A percentile compares a stretch with the other conserved stretches of the same genome.
Conservation (phyloP, 2,797 vertebrate species). For the Karalla daura region DNA sequence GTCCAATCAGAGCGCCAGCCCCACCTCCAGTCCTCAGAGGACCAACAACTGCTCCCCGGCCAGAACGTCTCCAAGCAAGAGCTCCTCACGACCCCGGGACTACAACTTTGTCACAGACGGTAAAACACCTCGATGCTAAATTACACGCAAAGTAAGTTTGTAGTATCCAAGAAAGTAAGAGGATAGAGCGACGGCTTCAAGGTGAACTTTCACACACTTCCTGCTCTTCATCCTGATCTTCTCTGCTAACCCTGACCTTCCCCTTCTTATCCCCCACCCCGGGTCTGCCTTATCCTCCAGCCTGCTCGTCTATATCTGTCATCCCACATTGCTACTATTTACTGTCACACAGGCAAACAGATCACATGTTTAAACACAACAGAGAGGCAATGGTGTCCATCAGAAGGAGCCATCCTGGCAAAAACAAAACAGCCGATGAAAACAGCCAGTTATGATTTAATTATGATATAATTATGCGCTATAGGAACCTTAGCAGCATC, state of each 20-base stretch:
- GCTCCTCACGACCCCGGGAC: conserved; percentile 65
- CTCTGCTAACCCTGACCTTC: conserved; percentile 49
- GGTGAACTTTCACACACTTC: conserved; percentile 67
- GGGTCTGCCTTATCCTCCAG: conserved; percentile 37
- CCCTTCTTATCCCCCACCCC: conserved; percentile 45
- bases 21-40: conserved; percentile 32
- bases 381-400: neutral
- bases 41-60: conserved; percentile 71
- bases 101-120: conserved; percentile 87
- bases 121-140: conserved; percentile 68
- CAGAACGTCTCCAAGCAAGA: conserved; percentile 71
- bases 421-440: neutral
- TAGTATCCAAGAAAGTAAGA: neutral
- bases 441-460: neutral
- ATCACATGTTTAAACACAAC: neutral
- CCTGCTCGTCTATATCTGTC: conserved; percentile 25
- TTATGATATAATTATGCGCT: too few species aligned
- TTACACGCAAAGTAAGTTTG: neutral
- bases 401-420: neutral
- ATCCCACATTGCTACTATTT: neutral
- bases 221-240: conserved; percentile 54
- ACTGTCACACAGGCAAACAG: neutral
- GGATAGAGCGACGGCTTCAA: conserved; percentile 21
- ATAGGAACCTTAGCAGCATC: neutral
- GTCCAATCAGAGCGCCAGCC: conserved; percentile 43